Evolutionary conservation across 1,140 invertebrate species (phyloP).

Genomic region (Vanessa tameamea): DNA sequence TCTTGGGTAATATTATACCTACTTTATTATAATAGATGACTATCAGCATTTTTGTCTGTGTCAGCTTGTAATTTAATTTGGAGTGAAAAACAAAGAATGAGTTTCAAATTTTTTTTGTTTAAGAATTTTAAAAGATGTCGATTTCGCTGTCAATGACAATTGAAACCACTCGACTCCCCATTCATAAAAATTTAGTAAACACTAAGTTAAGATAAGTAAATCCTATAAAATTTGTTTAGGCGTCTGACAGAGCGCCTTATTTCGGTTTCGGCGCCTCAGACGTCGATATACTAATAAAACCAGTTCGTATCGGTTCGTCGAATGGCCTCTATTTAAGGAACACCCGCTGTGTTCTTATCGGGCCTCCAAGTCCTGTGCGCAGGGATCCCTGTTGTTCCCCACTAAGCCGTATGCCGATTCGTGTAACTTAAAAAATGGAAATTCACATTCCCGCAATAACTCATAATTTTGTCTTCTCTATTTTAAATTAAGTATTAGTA

Average conservation of each 20-base stretch:
- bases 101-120: no score
- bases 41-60: not conserved
- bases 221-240: slow-evolving; percentile 30
- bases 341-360: slow-evolving; percentile 61
- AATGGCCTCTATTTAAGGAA: slow-evolving; percentile 70
- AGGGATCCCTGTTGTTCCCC: slow-evolving; percentile 31
- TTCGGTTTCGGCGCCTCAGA: slow-evolving; percentile 52
- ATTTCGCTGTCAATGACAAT: no score
- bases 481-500: slow-evolving; percentile 1
- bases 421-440: slow-evolving; percentile 7
- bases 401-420: slow-evolving; percentile 22
- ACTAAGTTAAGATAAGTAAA: slow-evolving; percentile 24
- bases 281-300: slow-evolving; percentile 54
- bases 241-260: slow-evolving; percentile 39
- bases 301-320: slow-evolving; percentile 66
- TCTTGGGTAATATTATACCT: slow-evolving; percentile 5
- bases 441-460: slow-evolving; percentile 5
- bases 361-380: slow-evolving; percentile 43
- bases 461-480: slow-evolving; percentile 14
- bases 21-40: not conserved
- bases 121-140: no score
- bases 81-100: no score
- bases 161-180: not conserved
- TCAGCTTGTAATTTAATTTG: not conserved
- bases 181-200: slow-evolving; percentile 12